A percentile compares a stretch with the other conserved stretches of the same genome.
These are phyloP conservation scores for Furnarius figulus DNA, from an alignment of 2,113 vertebrate species.

Conservation along the genomic window DNA sequence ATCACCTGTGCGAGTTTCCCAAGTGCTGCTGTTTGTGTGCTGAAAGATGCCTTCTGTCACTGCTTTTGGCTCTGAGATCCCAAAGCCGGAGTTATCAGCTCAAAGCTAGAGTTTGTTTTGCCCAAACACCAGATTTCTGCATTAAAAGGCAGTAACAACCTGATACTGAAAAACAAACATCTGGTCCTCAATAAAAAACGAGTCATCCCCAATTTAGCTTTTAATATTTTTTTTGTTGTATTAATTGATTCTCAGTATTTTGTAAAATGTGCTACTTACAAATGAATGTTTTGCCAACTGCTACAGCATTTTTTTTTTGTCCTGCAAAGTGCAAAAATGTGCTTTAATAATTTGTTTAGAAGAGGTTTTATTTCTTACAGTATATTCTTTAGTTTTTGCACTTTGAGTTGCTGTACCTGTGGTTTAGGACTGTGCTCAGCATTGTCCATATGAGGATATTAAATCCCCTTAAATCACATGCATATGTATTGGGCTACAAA, in stretches of 20 bases:
- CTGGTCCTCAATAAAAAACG: not conserved
- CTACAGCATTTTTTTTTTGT: not conserved
- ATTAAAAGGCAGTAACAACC: not conserved
- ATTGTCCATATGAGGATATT: not conserved
- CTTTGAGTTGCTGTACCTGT: not conserved
- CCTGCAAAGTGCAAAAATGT: not conserved
- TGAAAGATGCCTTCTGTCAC: not conserved
- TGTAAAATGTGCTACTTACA: not conserved
- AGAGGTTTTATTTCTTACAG: not conserved
- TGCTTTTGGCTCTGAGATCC: not conserved
- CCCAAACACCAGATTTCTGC: not conserved
- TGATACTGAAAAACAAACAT: not conserved
- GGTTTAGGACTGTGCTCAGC: not conserved
- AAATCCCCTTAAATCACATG: not conserved
- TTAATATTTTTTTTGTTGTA: not conserved
- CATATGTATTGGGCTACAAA: not conserved
- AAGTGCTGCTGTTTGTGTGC: not conserved
- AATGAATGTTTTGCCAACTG: not conserved
- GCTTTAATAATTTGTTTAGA: not conserved
- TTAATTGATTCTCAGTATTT: not conserved
- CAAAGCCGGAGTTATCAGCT: rapidly evolving
- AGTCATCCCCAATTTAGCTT: not conserved
- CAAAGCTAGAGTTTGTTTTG: not conserved
- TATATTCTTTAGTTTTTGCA: not conserved
- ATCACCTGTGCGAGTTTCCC: not conserved